Conservation (phyloP, 2,113 vertebrate genomes). For the Mus spicilegus region DNA sequence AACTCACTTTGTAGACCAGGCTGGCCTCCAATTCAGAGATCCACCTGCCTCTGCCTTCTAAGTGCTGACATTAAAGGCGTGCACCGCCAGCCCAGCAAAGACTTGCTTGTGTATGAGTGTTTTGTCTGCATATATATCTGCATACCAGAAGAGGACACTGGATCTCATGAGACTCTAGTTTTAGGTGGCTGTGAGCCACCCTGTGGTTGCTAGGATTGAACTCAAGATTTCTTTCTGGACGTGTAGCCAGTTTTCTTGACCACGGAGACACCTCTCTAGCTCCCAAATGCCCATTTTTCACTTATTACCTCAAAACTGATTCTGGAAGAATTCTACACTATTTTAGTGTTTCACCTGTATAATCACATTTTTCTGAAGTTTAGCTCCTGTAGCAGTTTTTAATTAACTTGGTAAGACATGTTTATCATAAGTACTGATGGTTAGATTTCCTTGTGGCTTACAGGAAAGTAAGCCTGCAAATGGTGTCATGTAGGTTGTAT, state of each 20-base stretch:
- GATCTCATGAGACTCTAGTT: background rate
- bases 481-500: fast-evolving
- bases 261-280: no score
- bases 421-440: background rate
- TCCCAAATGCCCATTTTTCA: background rate
- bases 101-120: background rate
- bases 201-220: background rate
- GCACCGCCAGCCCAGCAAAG: background rate
- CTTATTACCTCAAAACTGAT: slow-evolving; percentile 22
- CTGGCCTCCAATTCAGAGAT: background rate
- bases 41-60: background rate
- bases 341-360: slow-evolving; percentile 23
- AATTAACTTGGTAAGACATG: background rate
- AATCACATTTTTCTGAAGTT: background rate
- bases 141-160: background rate
- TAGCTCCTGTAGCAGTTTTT: background rate
- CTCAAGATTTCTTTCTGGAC: background rate
- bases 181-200: background rate
- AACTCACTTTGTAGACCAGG: background rate
- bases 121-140: background rate
- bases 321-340: background rate
- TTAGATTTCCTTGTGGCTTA: background rate
- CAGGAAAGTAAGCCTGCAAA: background rate
- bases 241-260: background rate
- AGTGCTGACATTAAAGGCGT: background rate